Evolutionary conservation across 92 coral and sea anemone genomes (phyloP).

Genomic region (Porites rus): DNA sequence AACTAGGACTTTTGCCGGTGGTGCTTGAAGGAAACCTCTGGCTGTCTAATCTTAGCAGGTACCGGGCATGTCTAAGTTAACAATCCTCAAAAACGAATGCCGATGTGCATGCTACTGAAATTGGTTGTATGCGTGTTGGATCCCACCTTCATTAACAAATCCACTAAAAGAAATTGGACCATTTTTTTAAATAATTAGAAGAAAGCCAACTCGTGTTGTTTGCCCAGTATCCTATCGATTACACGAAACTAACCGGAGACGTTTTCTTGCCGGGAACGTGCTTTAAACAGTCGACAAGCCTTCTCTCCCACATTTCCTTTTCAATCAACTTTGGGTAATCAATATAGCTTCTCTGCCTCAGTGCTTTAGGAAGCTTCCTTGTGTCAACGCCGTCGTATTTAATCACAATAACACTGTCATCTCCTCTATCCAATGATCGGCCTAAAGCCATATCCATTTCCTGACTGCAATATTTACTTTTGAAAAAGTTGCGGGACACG

Average conservation of each 20-base stretch:
- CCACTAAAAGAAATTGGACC: no score
- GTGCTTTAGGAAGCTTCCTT: conserved; percentile 7
- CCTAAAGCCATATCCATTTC: conserved; percentile 25
- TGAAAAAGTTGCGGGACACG: conserved; percentile 18
- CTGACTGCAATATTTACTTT: conserved; percentile 5
- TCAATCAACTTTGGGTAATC: conserved; percentile 20
- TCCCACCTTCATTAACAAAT: no score
- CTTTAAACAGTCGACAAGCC: conserved; percentile 9
- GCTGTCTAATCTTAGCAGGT: no score
- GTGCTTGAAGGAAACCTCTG: no score
- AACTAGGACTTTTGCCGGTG: no score
- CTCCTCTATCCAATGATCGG: conserved; percentile 17
- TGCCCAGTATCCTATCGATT: not conserved
- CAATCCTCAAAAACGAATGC: no score
- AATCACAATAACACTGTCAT: conserved; percentile 25
- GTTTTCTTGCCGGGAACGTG: not conserved
- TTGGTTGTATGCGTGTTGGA: no score
- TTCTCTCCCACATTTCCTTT: conserved; percentile 28
- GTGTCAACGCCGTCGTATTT: conserved; percentile 6
- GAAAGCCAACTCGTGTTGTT: no score
- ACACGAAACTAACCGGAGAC: not conserved
- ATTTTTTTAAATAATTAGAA: no score
- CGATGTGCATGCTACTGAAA: no score
- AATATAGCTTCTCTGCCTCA: conserved; percentile 24
- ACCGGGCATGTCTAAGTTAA: no score